Conservation (phyloP, 2,797 vertebrate genomes). For the Rachycentron canadum region DNA sequence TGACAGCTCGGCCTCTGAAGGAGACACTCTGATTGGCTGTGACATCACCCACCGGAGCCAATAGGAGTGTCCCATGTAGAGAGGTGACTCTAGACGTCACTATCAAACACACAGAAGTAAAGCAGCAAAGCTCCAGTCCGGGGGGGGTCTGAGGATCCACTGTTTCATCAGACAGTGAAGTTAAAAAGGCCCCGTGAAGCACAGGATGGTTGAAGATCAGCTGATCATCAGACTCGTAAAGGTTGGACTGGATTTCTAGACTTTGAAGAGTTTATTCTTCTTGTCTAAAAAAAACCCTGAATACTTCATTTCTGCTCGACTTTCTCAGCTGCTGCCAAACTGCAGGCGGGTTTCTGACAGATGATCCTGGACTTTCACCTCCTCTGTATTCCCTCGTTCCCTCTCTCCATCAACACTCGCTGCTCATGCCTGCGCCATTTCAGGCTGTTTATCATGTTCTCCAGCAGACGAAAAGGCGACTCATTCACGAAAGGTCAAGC, state of each 20-base stretch:
- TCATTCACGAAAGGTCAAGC: slow-evolving; percentile 67
- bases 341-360: slow-evolving; percentile 34
- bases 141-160: too few relatives aligned
- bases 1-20: too few relatives aligned
- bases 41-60: too few relatives aligned
- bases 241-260: background rate
- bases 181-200: too few relatives aligned
- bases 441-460: slow-evolving; percentile 58
- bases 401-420: slow-evolving; percentile 24
- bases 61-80: too few relatives aligned
- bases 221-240: background rate
- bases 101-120: too few relatives aligned
- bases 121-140: too few relatives aligned
- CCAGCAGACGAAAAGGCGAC: slow-evolving; percentile 38
- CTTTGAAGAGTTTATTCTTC: background rate
- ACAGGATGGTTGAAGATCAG: background rate
- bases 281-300: background rate
- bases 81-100: too few relatives aligned
- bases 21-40: too few relatives aligned
- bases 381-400: slow-evolving; percentile 16
- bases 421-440: slow-evolving; percentile 37
- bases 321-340: slow-evolving; percentile 28
- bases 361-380: slow-evolving; percentile 20
- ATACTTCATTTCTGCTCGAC: background rate
- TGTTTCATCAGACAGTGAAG: too few relatives aligned